Evolutionary conservation across 2,797 vertebrate genomes (phyloP).

Genomic region (Chelon auratus): DNA sequence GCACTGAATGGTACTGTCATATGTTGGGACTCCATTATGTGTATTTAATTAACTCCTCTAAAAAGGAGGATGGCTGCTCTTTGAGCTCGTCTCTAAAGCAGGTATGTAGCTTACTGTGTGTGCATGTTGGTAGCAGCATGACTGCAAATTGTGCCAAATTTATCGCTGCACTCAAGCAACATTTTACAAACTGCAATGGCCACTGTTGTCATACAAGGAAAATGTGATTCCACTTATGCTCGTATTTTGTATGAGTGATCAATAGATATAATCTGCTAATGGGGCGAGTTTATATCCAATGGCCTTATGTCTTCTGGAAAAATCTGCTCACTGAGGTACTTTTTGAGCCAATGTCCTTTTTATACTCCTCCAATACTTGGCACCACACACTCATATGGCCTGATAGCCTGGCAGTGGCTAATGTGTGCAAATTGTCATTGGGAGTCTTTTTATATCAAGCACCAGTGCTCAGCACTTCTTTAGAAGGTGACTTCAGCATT

Average conservation of each 20-base stretch:
- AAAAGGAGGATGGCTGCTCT: constrained; percentile 22
- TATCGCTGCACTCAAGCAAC: constrained; percentile 40
- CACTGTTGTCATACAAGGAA: constrained; percentile 51
- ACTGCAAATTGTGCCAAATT: constrained; percentile 21
- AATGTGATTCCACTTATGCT: constrained; percentile 56
- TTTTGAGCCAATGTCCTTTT: constrained; percentile 80
- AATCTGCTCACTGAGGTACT: constrained; percentile 80
- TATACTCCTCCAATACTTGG: constrained; percentile 75
- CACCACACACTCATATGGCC: constrained; percentile 71
- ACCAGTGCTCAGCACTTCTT: constrained; percentile 83
- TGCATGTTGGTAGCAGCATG: constrained; percentile 17
- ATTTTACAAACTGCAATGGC: constrained; percentile 38
- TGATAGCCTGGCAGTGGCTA: constrained; percentile 81
- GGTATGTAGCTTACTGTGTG: constrained; percentile 15
- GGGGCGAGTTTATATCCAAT: constrained; percentile 75
- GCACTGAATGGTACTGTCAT: constrained; percentile 55
- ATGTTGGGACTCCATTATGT: constrained; percentile 69
- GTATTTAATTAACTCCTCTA: constrained; percentile 73
- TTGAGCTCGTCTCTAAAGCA: background rate
- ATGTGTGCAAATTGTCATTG: constrained; percentile 87
- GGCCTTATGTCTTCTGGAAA: constrained; percentile 74
- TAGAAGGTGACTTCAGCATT: constrained; percentile 83
- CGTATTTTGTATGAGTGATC: constrained; percentile 72
- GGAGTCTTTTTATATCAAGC: constrained; percentile 83
- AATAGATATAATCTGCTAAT: constrained; percentile 84